Percentiles rank a stretch among this genome's conserved stretches.
phyloP scores from a whole-genome alignment of 1,140 invertebrate species.

The Sesamia nonagrioides region DNA sequence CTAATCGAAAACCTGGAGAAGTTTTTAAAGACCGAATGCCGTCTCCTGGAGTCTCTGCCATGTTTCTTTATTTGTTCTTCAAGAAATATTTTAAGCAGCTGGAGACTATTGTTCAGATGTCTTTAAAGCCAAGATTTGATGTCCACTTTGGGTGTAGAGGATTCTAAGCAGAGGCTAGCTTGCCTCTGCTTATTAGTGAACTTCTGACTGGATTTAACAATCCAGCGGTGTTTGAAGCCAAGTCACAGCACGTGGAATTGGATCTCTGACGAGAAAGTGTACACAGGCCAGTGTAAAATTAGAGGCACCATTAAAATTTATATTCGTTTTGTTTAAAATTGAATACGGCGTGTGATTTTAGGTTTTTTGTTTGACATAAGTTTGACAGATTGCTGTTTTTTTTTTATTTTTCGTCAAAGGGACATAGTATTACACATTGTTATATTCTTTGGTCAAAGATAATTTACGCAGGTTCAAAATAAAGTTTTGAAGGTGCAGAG shows the following conservation, averaged over 20 bases:
- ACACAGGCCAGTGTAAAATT: not conserved
- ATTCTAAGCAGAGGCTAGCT: not conserved
- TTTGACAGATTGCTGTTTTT: not conserved
- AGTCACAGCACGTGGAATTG: not conserved
- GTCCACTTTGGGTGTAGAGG: not conserved
- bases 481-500: too few species aligned
- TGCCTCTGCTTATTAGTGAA: not conserved
- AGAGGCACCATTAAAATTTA: not conserved
- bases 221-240: not conserved
- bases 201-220: too few species aligned
- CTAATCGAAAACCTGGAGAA: not conserved
- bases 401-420: too few species aligned
- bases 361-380: not conserved
- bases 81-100: not conserved
- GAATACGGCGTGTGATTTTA: not conserved
- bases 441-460: too few species aligned
- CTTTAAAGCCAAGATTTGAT: not conserved
- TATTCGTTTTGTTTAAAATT: not conserved
- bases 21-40: not conserved
- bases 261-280: not conserved
- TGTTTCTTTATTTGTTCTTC: not conserved
- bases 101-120: not conserved
- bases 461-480: too few species aligned
- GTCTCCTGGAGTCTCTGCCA: not conserved
- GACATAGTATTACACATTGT: too few species aligned